Base-by-base conservation (phyloP, 2,888 invertebrate species). In the Platycnemis pennipes region DNA sequence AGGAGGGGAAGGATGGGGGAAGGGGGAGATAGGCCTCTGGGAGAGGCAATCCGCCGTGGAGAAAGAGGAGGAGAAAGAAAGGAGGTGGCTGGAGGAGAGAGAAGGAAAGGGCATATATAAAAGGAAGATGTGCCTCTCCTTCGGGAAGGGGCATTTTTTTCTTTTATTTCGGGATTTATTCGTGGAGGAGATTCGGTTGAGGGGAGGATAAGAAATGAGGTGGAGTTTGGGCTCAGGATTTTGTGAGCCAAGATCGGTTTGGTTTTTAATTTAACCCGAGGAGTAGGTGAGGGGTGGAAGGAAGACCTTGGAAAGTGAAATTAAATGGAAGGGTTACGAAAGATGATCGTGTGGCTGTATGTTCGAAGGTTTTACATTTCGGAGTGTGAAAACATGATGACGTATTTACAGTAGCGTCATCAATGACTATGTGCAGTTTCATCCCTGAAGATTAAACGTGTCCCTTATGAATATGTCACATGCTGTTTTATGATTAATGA, bases 261-360 rank as follows among this genome's bases (percentile, higher is more conserved):
- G 56, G 89, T 56, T 89, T n/a, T 89, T 37, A 44, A 89, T 89
- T 89, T 56, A 42, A 42, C 53, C 31, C 89, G 31, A 56, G 89
- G 49, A 42, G 42, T n/a, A 5, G 87, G 45, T n/a, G 46, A n/a
- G 13, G 86, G 42, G 86, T 86, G 86, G 44, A 86, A 19, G 42
- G 86, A 87, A 7, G n/a, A 11, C 16, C 2, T n/a, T 77, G 56
- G 63, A n/a, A 91, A 63, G 45, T 44, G 91, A 91, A 69, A 91
- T 91, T 69, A 91, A 91, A 89, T 56, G 53, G 89, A 63, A 63
- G 89, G 26, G 89, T 89, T 89, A 56, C 46, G 56, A 89, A 46
- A 56, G 56, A 56, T 42, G 42, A 56, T 37, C 56, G 89, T 42
- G 53, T 37, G 31, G 46, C 7, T 31, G 88, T 46, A 49, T 16